phyloP scores from a whole-genome alignment of 64 coral and sea anemone species.

The Actinia equina region DNA sequence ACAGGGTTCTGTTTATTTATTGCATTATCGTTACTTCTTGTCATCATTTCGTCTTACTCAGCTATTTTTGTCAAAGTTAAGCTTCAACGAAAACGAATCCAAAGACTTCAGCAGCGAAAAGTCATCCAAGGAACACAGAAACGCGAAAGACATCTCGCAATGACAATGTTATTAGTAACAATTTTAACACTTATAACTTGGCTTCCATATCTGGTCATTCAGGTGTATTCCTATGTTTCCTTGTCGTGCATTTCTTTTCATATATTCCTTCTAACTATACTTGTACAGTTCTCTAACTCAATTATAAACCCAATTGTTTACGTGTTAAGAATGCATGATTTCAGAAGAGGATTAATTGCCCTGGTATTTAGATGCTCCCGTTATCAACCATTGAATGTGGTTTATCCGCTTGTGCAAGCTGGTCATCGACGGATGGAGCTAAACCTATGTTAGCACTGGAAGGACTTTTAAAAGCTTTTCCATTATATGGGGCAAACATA shows the following conservation, averaged over 20 bases:
- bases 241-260: not conserved
- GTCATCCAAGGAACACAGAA: not conserved
- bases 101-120: not conserved
- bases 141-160: not conserved
- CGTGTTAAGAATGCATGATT: not conserved
- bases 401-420: not conserved
- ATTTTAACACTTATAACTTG: not conserved
- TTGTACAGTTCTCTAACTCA: not conserved
- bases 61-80: not conserved
- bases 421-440: not conserved
- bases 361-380: not conserved
- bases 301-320: not conserved
- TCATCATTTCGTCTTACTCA: not conserved
- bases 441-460: not conserved
- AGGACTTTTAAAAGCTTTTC: too few species aligned
- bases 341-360: not conserved
- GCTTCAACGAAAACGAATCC: not conserved
- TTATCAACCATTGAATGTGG: not conserved
- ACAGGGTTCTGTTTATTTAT: not conserved
- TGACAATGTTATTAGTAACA: constrained; percentile 1
- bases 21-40: not conserved
- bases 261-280: not conserved
- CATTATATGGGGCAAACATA: too few species aligned
- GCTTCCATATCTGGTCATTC: not conserved
- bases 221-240: not conserved